Conservation (phyloP, 2,113 vertebrate genomes). For the Solenodon paradoxus region DNA sequence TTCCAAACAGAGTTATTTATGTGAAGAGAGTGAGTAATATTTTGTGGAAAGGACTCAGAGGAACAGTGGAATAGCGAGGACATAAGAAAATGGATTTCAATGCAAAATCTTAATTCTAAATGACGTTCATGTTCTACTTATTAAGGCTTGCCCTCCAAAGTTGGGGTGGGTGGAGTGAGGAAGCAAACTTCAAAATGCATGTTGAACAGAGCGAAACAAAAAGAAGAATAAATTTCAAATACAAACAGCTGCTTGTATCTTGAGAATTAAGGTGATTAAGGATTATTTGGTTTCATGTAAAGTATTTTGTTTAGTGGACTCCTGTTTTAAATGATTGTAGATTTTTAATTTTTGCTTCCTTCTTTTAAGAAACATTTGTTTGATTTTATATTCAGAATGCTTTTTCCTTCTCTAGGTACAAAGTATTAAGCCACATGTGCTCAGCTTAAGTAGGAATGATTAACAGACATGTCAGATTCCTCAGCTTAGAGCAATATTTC, state of each 20-base stretch:
- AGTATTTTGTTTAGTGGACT: neutral
- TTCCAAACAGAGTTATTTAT: neutral
- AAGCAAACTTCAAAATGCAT: neutral
- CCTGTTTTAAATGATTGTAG: neutral
- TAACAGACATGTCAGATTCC: neutral
- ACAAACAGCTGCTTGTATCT: neutral
- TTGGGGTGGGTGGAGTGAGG: neutral
- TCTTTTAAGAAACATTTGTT: neutral
- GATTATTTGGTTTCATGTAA: neutral
- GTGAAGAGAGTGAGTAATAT: neutral
- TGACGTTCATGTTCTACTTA: neutral
- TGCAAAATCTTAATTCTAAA: neutral
- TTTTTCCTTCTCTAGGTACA: neutral
- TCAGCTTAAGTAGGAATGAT: neutral
- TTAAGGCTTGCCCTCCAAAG: neutral
- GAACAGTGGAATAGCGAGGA: neutral
- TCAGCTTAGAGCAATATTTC: neutral
- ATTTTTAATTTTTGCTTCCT: constrained; percentile 39
- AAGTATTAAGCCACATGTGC: neutral
- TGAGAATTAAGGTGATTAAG: neutral
- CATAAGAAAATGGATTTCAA: neutral
- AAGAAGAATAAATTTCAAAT: neutral
- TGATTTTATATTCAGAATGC: neutral
- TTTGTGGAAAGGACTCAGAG: neutral
- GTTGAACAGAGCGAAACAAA: neutral